These are phyloP conservation scores for Alsophila aescularia DNA, from an alignment of 2,888 invertebrate genomes.

Conservation along the genomic window DNA sequence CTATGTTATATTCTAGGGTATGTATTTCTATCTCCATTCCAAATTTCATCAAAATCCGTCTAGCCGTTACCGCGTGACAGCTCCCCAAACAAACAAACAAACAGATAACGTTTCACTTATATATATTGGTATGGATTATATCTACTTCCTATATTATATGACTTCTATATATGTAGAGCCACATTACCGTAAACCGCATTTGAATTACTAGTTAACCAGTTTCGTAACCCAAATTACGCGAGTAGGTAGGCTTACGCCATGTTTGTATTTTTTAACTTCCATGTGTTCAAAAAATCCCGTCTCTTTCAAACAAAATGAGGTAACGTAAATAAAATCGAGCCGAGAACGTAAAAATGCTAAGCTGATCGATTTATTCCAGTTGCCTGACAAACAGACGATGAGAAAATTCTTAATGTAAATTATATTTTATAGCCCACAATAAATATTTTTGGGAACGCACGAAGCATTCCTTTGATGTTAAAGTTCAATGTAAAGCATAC, in stretches of 20 bases:
- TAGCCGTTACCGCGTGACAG: too few species aligned
- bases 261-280: slow-evolving; percentile 8
- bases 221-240: not conserved
- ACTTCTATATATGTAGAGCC: too few species aligned
- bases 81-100: too few species aligned
- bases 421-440: not conserved
- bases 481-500: not conserved
- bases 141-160: too few species aligned
- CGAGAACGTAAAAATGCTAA: slow-evolving; percentile 24
- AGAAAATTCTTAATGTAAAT: slow-evolving; percentile 16
- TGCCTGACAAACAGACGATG: slow-evolving; percentile 14
- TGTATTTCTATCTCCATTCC: too few species aligned
- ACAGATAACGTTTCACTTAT: too few species aligned
- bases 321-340: slow-evolving; percentile 30
- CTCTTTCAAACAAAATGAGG: slow-evolving; percentile 25
- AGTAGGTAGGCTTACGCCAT: too few species aligned
- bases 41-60: too few species aligned
- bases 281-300: slow-evolving; percentile 14
- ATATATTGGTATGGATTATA: too few species aligned
- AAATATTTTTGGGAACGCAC: slow-evolving; percentile 1
- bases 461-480: not conserved
- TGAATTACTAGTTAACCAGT: not conserved
- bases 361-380: slow-evolving; percentile 27
- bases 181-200: too few species aligned
- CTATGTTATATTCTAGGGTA: too few species aligned